Evolutionary conservation across 2,888 invertebrate genomes (phyloP).

Genomic region (Amblyjoppa proteus): DNA sequence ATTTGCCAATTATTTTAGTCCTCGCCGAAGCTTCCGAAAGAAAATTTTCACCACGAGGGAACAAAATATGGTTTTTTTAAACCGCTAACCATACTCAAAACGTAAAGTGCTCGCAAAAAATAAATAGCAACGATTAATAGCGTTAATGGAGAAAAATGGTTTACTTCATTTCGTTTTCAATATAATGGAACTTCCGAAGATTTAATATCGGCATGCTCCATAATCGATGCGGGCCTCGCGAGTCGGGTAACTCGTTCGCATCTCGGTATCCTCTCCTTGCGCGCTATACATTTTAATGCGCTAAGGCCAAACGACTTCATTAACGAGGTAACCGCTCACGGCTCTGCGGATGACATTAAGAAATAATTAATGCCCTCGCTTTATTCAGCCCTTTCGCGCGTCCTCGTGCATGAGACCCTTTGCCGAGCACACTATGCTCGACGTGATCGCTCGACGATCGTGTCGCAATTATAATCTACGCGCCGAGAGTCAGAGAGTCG

Average conservation of each 20-base stretch:
- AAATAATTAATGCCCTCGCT: constrained; percentile 52
- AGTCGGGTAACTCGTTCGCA: constrained; percentile 18
- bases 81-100: not conserved
- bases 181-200: not conserved
- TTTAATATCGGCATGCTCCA: not conserved
- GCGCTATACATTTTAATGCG: constrained; percentile 33
- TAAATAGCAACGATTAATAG: not conserved
- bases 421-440: not conserved
- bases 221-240: constrained; percentile 4
- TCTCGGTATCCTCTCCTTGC: constrained; percentile 13
- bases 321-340: constrained; percentile 43
- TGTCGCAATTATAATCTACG: constrained; percentile 68
- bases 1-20: not conserved
- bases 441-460: constrained; percentile 36
- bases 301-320: constrained; percentile 57
- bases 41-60: not conserved
- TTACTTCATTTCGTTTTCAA: not conserved
- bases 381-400: constrained; percentile 37
- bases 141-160: not conserved
- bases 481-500: constrained; percentile 39
- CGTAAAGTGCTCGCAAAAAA: not conserved
- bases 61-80: no score
- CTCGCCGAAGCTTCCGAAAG: not conserved
- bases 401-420: constrained; percentile 14
- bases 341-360: constrained; percentile 41